Base-by-base conservation (phyloP, 2,113 vertebrate genomes). In the Salvator merianae region DNA sequence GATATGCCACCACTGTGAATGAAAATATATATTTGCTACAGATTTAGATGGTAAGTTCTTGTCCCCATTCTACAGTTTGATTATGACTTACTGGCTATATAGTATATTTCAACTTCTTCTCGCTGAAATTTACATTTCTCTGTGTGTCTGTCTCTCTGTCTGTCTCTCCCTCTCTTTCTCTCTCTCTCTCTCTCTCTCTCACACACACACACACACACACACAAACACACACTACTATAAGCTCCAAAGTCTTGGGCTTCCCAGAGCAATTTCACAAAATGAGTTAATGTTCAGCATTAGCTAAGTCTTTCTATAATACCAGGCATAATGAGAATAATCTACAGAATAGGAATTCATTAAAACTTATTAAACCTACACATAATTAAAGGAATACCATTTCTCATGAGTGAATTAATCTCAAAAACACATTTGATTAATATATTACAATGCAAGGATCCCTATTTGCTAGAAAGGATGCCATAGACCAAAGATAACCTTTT, bases 291-390 rank as follows among this genome's bases (percentile, higher is more conserved):
- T 76, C 73, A 76, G 62, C 38, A 77, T 68, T 76, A 34, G 76
- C 40, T 32, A 83, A 83, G 40, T 9, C 40, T 9, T 55, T 81
- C 47, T 63, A 55, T 74, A 79, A 26, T 85, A 40, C 32, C 43
- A 85, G 43, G 34, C 77, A 24, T 86, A 55, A 75, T 62, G 50
- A 55, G 32, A 55, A 55, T 38, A 81, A 59, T 75, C 30, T 18
- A 26, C 47, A 74, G 26, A 75, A 50, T 75, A 65, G 75, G 72
- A 83, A 75, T 47, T 79, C 63, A 79, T 79, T 79, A 66, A 66
- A 75, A 71, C 75, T 47, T 74, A 76, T 20, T 50, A 75, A 66
- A 9, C 62, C 62, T 47, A 14, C 28, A 43, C n/a, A 43, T 43
- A 79, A 62, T 40, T n/a, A 63, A 47, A 66, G 53, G 77, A 79